These are phyloP conservation scores for Drosophila grimshawi DNA, from an alignment of 1,140 invertebrate genomes.

Conservation along the genomic window DNA sequence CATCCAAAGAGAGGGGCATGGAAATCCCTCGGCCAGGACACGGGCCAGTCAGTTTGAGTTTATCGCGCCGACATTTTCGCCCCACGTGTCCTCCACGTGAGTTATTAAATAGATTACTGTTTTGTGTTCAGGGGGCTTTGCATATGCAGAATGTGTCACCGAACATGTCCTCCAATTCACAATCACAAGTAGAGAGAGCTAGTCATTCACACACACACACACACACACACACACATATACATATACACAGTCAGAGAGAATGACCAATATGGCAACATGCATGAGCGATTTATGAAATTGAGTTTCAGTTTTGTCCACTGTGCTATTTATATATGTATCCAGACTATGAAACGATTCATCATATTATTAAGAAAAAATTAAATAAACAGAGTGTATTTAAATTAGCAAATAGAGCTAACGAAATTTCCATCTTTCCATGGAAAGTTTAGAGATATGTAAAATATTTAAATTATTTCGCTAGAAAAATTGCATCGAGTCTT, in stretches of 20 bases:
- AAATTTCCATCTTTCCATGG: no score
- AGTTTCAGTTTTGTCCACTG: constrained; percentile 63
- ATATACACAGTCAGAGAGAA: constrained; percentile 1
- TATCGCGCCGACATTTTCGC: constrained; percentile 62
- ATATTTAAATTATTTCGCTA: no score
- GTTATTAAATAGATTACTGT: constrained; percentile 81
- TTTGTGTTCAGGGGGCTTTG: constrained; percentile 56
- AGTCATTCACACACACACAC: constrained; percentile 10
- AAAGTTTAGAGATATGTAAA: no score
- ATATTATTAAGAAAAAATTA: constrained; percentile 9
- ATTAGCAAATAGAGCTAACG: no score
- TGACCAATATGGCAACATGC: constrained; percentile 48
- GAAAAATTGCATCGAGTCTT: no score
- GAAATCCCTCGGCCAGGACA: background rate
- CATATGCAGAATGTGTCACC: constrained; percentile 52
- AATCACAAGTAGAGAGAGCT: background rate
- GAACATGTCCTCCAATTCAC: constrained; percentile 39
- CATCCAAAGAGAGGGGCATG: background rate
- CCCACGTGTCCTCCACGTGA: constrained; percentile 55
- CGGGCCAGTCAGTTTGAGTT: constrained; percentile 39
- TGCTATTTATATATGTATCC: constrained; percentile 28
- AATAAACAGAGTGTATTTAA: background rate
- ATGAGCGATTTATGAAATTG: constrained; percentile 66
- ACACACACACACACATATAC: background rate
- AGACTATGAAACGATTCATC: constrained; percentile 20